Evolutionary conservation across 2,888 invertebrate genomes (phyloP).

Genomic region (Ischnura elegans): DNA sequence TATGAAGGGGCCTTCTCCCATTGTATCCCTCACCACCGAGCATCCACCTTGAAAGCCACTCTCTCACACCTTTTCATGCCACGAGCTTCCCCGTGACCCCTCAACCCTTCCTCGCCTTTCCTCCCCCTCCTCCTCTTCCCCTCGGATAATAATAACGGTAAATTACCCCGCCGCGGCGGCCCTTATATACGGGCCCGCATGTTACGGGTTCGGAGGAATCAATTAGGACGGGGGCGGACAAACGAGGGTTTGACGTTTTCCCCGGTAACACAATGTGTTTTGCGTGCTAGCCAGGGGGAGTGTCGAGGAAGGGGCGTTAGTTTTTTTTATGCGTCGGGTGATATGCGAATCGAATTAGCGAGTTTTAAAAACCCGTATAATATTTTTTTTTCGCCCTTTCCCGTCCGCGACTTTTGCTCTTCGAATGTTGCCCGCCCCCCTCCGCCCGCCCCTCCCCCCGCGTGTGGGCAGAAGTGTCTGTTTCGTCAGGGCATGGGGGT

Average conservation of each 20-base stretch:
- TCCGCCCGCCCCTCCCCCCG: not conserved
- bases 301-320: slow-evolving; percentile 21
- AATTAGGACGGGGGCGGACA: slow-evolving; percentile 39
- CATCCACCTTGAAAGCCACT: not conserved
- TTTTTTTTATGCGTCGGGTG: slow-evolving; percentile 53
- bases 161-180: not conserved
- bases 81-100: not conserved
- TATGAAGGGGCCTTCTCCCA: not conserved
- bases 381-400: not conserved
- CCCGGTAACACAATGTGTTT: slow-evolving; percentile 32
- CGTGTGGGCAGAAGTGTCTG: slow-evolving; percentile 12
- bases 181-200: slow-evolving; percentile 57
- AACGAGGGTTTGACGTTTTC: slow-evolving; percentile 52
- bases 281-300: not conserved
- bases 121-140: not conserved
- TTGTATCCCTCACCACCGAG: not conserved
- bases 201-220: slow-evolving; percentile 46
- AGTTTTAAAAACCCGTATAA: slow-evolving; percentile 50
- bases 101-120: not conserved
- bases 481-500: not conserved
- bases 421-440: not conserved
- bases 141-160: slow-evolving; percentile 45
- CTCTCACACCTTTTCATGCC: not conserved
- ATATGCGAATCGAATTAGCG: slow-evolving; percentile 59
- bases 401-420: slow-evolving; percentile 23